These are phyloP conservation scores for Habroteleia sp. DNA, from an alignment of 2,888 invertebrate genomes.

Conservation along the genomic window DNA sequence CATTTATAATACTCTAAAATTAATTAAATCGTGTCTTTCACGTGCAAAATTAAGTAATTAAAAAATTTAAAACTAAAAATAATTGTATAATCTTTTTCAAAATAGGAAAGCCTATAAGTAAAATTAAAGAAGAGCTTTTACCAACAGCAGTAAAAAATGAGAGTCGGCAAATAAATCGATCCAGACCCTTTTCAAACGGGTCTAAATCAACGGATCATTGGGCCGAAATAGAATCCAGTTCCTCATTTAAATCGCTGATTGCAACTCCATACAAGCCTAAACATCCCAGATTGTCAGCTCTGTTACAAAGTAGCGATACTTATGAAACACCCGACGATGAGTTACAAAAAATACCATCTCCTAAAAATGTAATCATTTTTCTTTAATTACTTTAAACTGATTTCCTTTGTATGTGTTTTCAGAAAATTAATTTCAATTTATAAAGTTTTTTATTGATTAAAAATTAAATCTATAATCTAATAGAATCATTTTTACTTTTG, in stretches of 20 bases:
- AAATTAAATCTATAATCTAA: no score
- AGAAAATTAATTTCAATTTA: no score
- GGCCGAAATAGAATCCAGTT: neutral
- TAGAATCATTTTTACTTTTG: no score
- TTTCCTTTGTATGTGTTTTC: no score
- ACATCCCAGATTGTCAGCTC: neutral
- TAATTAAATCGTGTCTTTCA: no score
- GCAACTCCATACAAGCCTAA: neutral
- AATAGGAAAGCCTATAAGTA: no score
- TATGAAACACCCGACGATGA: slow-evolving; percentile 6
- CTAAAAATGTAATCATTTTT: slow-evolving; percentile 4
- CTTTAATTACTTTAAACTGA: no score
- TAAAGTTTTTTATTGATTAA: neutral
- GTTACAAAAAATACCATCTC: slow-evolving; percentile 3
- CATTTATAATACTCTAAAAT: no score
- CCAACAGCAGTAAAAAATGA: neutral
- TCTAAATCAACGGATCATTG: neutral
- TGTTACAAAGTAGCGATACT: neutral
- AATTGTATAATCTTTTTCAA: no score
- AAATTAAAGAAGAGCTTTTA: no score
- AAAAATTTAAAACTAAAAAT: no score
- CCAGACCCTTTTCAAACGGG: neutral
- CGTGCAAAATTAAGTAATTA: no score
- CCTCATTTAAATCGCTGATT: neutral
- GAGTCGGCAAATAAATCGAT: neutral